A percentile compares a stretch with the other conserved stretches of the same genome.
These are phyloP conservation scores for Thecocarcelia acutangulata DNA, from an alignment of 2,888 invertebrate species.

Conservation along the genomic window DNA sequence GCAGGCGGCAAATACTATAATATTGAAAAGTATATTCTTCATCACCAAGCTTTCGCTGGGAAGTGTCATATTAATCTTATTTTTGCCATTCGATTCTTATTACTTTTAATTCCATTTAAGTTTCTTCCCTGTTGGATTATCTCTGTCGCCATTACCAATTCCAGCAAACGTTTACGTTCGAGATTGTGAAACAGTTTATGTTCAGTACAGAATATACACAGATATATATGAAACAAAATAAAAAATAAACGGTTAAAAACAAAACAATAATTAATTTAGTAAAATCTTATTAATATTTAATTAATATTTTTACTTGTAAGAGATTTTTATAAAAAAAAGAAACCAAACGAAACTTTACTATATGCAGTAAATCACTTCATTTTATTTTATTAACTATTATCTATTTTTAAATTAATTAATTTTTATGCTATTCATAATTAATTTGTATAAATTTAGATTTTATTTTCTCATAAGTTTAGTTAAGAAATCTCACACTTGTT, in stretches of 20 bases:
- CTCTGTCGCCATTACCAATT: too few species aligned
- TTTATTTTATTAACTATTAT: background rate
- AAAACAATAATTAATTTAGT: slow-evolving; percentile 64
- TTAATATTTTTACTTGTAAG: slow-evolving; percentile 64
- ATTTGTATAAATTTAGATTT: slow-evolving; percentile 35
- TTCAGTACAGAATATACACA: background rate
- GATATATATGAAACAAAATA: background rate
- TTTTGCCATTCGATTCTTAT: too few species aligned
- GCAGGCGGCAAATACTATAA: too few species aligned
- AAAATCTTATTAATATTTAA: slow-evolving; percentile 42
- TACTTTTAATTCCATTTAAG: too few species aligned
- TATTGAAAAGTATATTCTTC: too few species aligned
- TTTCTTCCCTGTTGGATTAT: too few species aligned
- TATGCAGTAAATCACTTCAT: slow-evolving; percentile 14
- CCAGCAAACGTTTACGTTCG: too few species aligned
- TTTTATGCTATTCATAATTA: background rate
- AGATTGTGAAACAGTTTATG: too few species aligned
- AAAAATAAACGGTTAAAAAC: slow-evolving; percentile 19
- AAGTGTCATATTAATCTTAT: too few species aligned
- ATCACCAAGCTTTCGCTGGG: too few species aligned
- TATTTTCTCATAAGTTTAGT: slow-evolving; percentile 17
- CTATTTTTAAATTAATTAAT: slow-evolving; percentile 6
- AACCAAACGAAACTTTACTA: background rate
- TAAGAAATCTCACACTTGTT: slow-evolving; percentile 37
- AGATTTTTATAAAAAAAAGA: slow-evolving; percentile 66